A percentile compares a stretch with the other conserved stretches of the same genome.
These are phyloP conservation scores for Spatulosminthurus flaviceps DNA, from an alignment of 2,888 invertebrate genomes.

Conservation along the genomic window DNA sequence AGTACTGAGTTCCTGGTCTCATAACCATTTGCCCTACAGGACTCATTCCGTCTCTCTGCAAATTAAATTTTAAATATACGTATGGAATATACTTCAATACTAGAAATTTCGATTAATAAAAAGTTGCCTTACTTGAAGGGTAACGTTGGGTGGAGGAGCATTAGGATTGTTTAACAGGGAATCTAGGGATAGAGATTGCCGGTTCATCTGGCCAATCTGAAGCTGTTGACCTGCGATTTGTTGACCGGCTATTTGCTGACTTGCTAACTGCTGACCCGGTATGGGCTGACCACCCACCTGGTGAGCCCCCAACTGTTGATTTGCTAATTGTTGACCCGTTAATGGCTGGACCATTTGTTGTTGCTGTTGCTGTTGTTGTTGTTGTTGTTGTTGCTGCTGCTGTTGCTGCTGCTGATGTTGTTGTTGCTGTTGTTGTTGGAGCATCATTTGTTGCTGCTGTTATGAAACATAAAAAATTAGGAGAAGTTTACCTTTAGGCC, in stretches of 20 bases:
- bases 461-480: conserved; percentile 60
- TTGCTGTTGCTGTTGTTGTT: conserved; percentile 46
- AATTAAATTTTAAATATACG: background rate
- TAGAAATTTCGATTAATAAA: background rate
- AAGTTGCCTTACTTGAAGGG: conserved; percentile 68
- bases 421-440: conserved; percentile 67
- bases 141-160: conserved; percentile 81
- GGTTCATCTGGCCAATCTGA: conserved; percentile 46
- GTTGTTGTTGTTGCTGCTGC: conserved; percentile 48
- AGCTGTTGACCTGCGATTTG: conserved; percentile 45
- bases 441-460: conserved; percentile 48
- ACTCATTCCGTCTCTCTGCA: conserved; percentile 46
- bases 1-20: conserved; percentile 40
- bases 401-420: conserved; percentile 72
- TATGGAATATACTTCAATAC: background rate
- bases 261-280: conserved; percentile 66
- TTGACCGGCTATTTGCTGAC: conserved; percentile 66
- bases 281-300: conserved; percentile 45
- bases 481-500: too few relatives aligned
- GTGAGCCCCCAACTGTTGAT: conserved; percentile 66
- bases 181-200: conserved; percentile 73
- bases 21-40: conserved; percentile 37
- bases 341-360: conserved; percentile 39
- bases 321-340: conserved; percentile 66
- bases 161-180: conserved; percentile 85